Percentiles rank a stretch among this genome's conserved stretches.
Conservation (phyloP, 2,888 invertebrate genomes). For the Bellardia bayeri region DNA sequence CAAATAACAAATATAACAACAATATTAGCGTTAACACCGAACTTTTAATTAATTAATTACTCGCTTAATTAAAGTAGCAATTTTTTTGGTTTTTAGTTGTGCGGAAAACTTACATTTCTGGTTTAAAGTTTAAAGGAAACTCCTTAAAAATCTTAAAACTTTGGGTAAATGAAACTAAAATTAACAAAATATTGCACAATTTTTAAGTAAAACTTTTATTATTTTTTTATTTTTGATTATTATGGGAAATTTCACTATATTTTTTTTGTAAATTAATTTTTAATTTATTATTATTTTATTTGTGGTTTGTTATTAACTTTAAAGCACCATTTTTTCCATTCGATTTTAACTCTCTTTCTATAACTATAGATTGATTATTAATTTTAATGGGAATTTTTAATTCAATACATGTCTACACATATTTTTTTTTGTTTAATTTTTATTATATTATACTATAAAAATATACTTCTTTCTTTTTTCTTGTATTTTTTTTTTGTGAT, state of each 20-base stretch:
- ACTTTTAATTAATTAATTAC: conserved; percentile 46
- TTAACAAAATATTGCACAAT: conserved; percentile 68
- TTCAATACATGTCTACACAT: conserved; percentile 55
- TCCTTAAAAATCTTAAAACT: conserved; percentile 47
- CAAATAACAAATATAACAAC: conserved; percentile 47
- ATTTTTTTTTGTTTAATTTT: conserved; percentile 29
- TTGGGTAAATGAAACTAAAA: conserved; percentile 48
- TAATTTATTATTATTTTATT: conserved; percentile 18
- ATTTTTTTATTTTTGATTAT: conserved; percentile 8
- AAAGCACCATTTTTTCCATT: conserved; percentile 63
- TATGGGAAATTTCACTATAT: conserved; percentile 48
- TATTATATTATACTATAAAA: conserved; percentile 56
- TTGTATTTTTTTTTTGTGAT: conserved; percentile 51
- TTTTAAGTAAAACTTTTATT: conserved; percentile 27
- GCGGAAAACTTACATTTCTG: conserved; percentile 60
- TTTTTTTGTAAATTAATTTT: conserved; percentile 11
- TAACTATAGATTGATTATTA: conserved; percentile 1
- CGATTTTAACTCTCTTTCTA: background rate
- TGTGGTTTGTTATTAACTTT: conserved; percentile 16
- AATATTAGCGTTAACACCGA: conserved; percentile 5
- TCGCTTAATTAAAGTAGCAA: conserved; percentile 3
- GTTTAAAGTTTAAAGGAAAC: conserved; percentile 52
- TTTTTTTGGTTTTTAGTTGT: background rate
- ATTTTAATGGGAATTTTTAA: conserved; percentile 30
- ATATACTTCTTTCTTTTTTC: conserved; percentile 59